Conservation (phyloP, 2,113 vertebrate species). For the Elgaria multicarinata region DNA sequence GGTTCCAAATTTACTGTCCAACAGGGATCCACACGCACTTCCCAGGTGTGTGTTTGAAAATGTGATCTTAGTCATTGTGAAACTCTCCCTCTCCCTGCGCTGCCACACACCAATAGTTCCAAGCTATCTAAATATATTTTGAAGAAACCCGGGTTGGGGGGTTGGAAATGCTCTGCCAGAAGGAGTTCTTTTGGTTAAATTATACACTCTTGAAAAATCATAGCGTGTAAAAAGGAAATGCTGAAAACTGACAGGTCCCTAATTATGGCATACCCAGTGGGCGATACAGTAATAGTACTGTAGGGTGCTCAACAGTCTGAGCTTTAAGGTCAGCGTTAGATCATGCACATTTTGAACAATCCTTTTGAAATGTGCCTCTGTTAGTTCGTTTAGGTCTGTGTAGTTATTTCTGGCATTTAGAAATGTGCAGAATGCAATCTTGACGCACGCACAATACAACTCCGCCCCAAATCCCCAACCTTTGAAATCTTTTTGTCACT, state of each 20-base stretch:
- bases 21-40: neutral
- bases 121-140: conserved; percentile 52
- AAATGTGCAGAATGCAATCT: neutral
- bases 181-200: conserved; percentile 51
- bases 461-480: neutral
- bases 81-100: neutral
- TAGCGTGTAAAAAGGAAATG: conserved; percentile 35
- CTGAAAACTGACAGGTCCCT: conserved; percentile 53
- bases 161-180: conserved; percentile 8
- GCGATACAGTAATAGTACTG: conserved; percentile 8
- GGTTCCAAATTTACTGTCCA: neutral
- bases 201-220: conserved; percentile 38
- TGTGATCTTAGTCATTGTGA: neutral
- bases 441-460: neutral
- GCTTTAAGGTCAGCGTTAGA: conserved; percentile 5
- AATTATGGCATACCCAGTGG: conserved; percentile 38
- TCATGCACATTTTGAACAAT: rapidly evolving
- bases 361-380: neutral
- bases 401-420: rapidly evolving
- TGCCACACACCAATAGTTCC: conserved; percentile 29
- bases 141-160: conserved; percentile 46
- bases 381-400: rapidly evolving
- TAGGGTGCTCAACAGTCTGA: neutral
- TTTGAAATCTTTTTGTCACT: neutral
- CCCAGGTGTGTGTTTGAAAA: conserved; percentile 29